A percentile compares a stretch with the other conserved stretches of the same genome.
phyloP scores from a whole-genome alignment of 1,140 invertebrate genomes.

The Colletes gigas region DNA sequence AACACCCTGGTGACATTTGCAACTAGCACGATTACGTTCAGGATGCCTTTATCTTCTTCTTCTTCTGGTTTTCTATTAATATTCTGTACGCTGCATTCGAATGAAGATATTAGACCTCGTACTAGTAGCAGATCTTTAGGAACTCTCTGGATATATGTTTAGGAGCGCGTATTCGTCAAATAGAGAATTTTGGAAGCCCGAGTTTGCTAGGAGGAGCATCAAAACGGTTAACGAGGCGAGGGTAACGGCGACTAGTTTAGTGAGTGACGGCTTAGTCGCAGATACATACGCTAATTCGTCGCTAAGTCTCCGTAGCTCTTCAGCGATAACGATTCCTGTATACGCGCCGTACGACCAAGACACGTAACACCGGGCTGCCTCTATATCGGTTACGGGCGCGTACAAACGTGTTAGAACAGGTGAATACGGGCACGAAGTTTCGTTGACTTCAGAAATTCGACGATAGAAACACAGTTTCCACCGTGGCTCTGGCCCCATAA shows the following conservation, averaged over 20 bases:
- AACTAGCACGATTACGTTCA: too few relatives aligned
- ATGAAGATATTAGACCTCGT: too few relatives aligned
- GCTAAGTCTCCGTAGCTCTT: conserved; percentile 33
- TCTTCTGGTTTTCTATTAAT: too few relatives aligned
- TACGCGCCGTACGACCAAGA: not conserved
- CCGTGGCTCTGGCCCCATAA: too few relatives aligned
- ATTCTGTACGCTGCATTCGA: too few relatives aligned
- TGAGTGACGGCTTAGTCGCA: conserved; percentile 26
- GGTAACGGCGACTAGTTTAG: conserved; percentile 30
- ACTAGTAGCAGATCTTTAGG: too few relatives aligned
- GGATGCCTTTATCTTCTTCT: too few relatives aligned
- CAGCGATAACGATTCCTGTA: conserved; percentile 33
- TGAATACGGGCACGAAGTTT: conserved; percentile 34
- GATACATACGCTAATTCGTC: conserved; percentile 42
- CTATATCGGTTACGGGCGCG: conserved; percentile 51
- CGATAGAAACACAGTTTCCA: conserved; percentile 39
- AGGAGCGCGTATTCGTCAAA: not conserved
- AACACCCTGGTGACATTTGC: too few relatives aligned
- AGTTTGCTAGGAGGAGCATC: not conserved
- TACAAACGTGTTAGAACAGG: conserved; percentile 46
- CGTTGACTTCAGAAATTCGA: conserved; percentile 41
- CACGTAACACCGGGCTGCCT: conserved; percentile 38
- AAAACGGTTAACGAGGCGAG: conserved; percentile 23
- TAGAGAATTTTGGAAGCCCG: not conserved
- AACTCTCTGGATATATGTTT: not conserved